These are phyloP conservation scores for Gadus macrocephalus DNA, from an alignment of 2,113 vertebrate genomes.

Conservation along the genomic window DNA sequence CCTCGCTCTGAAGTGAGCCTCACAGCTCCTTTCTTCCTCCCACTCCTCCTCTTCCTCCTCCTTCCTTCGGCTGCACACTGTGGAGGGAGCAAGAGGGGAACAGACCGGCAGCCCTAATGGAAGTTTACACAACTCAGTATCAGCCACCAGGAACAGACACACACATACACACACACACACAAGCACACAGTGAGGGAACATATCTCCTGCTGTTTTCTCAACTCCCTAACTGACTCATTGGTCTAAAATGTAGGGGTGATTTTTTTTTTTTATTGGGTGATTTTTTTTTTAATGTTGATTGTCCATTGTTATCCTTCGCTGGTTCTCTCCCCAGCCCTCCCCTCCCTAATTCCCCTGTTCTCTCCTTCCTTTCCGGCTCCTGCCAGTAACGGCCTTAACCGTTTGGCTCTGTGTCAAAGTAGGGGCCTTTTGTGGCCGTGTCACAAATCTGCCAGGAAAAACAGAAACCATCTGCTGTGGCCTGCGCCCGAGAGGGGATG, in stretches of 20 bases:
- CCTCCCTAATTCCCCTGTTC: constrained; percentile 45
- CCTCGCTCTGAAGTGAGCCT: constrained; percentile 46
- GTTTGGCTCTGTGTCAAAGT: constrained; percentile 73
- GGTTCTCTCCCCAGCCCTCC: constrained; percentile 47
- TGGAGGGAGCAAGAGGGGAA: constrained; percentile 51
- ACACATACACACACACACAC: background rate
- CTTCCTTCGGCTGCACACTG: constrained; percentile 44
- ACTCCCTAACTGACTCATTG: constrained; percentile 2
- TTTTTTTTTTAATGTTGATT: constrained; percentile 53
- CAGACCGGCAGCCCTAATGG: constrained; percentile 62
- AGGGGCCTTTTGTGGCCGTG: constrained; percentile 76
- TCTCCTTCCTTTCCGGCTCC: constrained; percentile 60
- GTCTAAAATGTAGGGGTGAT: constrained; percentile 26
- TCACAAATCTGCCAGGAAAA: constrained; percentile 81
- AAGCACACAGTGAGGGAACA: background rate
- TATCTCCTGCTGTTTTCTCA: constrained; percentile 9
- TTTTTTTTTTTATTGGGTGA: constrained; percentile 20
- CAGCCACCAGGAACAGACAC: constrained; percentile 39
- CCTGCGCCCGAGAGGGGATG: constrained; percentile 59
- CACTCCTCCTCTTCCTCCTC: constrained; percentile 20
- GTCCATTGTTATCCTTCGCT: constrained; percentile 66
- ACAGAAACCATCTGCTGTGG: constrained; percentile 77
- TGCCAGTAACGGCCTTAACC: constrained; percentile 75
- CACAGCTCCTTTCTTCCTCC: constrained; percentile 14
- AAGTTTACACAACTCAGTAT: constrained; percentile 70